Base-by-base conservation (phyloP, 2,797 vertebrate species). In the Pelodytes ibericus region DNA sequence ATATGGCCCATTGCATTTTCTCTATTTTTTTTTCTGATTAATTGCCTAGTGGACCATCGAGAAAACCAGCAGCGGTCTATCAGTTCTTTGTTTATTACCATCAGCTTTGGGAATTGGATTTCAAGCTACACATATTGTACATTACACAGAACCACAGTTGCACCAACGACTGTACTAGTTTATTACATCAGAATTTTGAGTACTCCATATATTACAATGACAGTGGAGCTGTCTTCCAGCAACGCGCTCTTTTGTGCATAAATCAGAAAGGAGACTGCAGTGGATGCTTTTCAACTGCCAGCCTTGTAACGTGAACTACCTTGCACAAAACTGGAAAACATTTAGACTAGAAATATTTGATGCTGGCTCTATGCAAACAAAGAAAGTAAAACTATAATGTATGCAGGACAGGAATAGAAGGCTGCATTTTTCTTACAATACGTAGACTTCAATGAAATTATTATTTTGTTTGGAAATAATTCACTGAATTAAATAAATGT, bases 31-130 rank as follows among this genome's bases (percentile, higher is more conserved):
- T 49, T 49, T 49, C 44, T 53, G 20, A 53, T 53, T 6, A 22
- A 53, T 24, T 53, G 49, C 49, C 16, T 20, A 22, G n/a, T 24
- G 49, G 4, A 24, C 49, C 49, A 53, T 22, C 49, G n/a, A n/a
- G n/a, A 25, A 24, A 53, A 53, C n/a, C 11, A 53, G 56, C 27
- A 18, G 9, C 27, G 25, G n/a, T 4, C 25, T 58, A 58, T 58
- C 56, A 44, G 41, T 16, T 58, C 10, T 25, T 26, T 58, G 24
- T 53, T 53, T 53, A 53, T 53, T 25, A 22, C 49, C 18, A 22
- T 53, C 22, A 53, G 49, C 49, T 53, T 53, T 53, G 49, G 49
- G 49, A 53, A 53, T 53, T 53, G 49, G 11, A 47, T 53, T 53
- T 53, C 49, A 53, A 53, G 22, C 41, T 44, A 44, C 41, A 44